Percentiles rank a stretch among this genome's conserved stretches.
Evolutionary conservation across 1,140 invertebrate species (phyloP).

Genomic region (Hycleus cichorii): DNA sequence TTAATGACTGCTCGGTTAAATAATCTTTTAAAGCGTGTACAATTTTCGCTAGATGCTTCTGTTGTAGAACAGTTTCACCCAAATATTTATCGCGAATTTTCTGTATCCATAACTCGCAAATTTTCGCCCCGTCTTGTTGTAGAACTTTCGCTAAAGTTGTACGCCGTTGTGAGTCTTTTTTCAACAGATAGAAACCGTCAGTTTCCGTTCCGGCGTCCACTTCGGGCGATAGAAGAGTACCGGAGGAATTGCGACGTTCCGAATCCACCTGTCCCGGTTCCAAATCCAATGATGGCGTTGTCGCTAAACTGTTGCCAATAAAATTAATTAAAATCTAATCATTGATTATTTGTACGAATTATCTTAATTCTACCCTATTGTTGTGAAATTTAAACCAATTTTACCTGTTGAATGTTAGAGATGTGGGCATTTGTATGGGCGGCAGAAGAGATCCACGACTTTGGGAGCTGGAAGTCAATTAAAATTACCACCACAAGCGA

Average conservation of each 20-base stretch:
- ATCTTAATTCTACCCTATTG: too few relatives aligned
- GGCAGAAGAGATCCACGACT: conserved; percentile 56
- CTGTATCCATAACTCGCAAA: conserved; percentile 76
- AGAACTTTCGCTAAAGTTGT: conserved; percentile 86
- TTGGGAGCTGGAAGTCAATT: conserved; percentile 27
- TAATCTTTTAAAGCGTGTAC: conserved; percentile 75
- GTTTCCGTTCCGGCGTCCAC: conserved; percentile 58
- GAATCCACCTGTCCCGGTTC: conserved; percentile 41
- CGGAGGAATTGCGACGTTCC: conserved; percentile 64
- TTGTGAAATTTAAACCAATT: not conserved
- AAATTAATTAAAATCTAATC: not conserved
- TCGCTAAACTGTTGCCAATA: conserved; percentile 31
- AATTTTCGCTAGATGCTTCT: conserved; percentile 60
- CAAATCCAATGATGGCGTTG: conserved; percentile 62
- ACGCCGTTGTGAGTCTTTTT: conserved; percentile 94
- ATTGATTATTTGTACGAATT: too few relatives aligned
- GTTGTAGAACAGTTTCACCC: conserved; percentile 56
- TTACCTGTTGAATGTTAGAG: conserved; percentile 72
- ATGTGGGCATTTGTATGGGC: conserved; percentile 65
- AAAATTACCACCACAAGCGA: conserved; percentile 20
- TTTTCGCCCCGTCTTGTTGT: conserved; percentile 77
- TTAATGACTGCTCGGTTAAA: conserved; percentile 69
- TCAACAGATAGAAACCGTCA: conserved; percentile 90
- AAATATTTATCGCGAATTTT: conserved; percentile 61
- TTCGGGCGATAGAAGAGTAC: conserved; percentile 71